Percentiles rank a stretch among this genome's conserved stretches.
Evolutionary conservation across 1,140 invertebrate species (phyloP).

Genomic region (Thaumatotibia leucotreta): DNA sequence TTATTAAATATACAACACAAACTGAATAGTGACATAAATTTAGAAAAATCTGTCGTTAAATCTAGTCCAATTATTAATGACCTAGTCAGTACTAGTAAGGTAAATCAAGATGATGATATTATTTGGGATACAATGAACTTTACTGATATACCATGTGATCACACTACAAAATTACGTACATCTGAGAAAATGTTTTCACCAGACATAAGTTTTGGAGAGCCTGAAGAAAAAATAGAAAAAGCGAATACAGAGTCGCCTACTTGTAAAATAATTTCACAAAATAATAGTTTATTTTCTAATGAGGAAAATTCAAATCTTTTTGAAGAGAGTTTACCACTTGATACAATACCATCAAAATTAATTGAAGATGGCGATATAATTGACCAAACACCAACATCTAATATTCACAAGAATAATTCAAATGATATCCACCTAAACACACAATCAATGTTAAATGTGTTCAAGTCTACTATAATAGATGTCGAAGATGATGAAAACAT

Average conservation of each 20-base stretch:
- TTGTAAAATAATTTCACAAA: conserved; percentile 36
- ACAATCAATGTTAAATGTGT: conserved; percentile 55
- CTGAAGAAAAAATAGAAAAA: conserved; percentile 26
- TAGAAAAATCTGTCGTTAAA: neutral
- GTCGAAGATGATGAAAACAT: conserved; percentile 53
- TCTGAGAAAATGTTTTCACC: conserved; percentile 45
- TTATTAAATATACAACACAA: neutral
- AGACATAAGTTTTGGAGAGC: conserved; percentile 55
- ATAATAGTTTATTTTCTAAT: conserved; percentile 60
- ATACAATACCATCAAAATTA: conserved; percentile 49
- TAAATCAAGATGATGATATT: conserved; percentile 34
- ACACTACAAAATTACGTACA: conserved; percentile 41
- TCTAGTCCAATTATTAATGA: conserved; percentile 3
- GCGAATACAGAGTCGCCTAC: conserved; percentile 17
- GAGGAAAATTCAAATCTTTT: conserved; percentile 71
- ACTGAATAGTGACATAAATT: neutral
- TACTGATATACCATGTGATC: conserved; percentile 40
- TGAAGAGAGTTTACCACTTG: conserved; percentile 68
- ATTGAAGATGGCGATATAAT: conserved; percentile 25
- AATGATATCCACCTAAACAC: conserved; percentile 40
- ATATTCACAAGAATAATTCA: conserved; percentile 21
- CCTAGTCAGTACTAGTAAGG: neutral
- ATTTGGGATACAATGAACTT: conserved; percentile 58
- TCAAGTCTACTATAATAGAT: conserved; percentile 50
- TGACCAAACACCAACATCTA: conserved; percentile 13